phyloP scores from a whole-genome alignment of 2,797 vertebrate genomes.

The Hippoglossus hippoglossus region DNA sequence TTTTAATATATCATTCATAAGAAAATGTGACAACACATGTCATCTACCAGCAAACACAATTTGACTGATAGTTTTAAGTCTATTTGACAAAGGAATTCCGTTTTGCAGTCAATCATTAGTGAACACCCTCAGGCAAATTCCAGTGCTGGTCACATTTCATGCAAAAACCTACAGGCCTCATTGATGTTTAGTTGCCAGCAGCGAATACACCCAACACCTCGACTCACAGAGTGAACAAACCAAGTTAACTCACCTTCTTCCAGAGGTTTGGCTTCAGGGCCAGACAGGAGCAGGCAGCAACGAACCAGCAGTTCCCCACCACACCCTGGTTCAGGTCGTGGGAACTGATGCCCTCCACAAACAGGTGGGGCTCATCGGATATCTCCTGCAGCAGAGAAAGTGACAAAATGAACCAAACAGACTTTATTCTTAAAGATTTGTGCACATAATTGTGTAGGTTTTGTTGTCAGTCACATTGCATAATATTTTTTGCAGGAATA shows the following conservation, averaged over 20 bases:
- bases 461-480: not conserved
- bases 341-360: conserved; percentile 92
- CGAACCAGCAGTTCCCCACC: conserved; percentile 95
- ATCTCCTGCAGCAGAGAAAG: conserved; percentile 84
- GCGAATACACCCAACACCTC: not conserved
- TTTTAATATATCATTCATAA: not conserved
- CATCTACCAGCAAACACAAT: too few relatives aligned
- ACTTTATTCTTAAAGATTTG: not conserved
- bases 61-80: too few relatives aligned
- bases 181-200: not conserved
- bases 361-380: conserved; percentile 85
- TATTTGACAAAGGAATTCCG: not conserved
- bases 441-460: too few relatives aligned
- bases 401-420: too few relatives aligned
- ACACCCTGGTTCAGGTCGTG: conserved; percentile 92
- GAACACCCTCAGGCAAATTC: conserved; percentile 11
- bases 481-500: not conserved
- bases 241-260: conserved; percentile 85
- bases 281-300: conserved; percentile 94
- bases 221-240: not conserved
- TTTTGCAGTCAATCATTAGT: not conserved
- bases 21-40: too few relatives aligned
- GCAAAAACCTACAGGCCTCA: not conserved
- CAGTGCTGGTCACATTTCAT: not conserved
- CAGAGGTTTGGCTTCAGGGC: conserved; percentile 90